A percentile compares a stretch with the other conserved stretches of the same genome.
phyloP scores from a whole-genome alignment of 2,797 vertebrate genomes.

The Falco cherrug region DNA sequence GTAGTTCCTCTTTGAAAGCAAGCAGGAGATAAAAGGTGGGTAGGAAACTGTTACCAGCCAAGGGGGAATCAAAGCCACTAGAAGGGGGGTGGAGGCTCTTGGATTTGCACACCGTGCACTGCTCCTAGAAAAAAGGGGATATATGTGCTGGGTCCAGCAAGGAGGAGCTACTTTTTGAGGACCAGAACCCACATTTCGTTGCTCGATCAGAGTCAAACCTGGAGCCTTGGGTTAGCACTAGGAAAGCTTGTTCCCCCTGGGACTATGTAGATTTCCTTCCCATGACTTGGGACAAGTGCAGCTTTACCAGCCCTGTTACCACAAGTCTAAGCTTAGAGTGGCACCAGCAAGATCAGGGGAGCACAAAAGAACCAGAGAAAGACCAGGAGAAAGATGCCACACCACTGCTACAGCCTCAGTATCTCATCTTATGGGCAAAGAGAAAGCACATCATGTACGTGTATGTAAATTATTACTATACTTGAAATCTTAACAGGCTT shows the following conservation, averaged over 20 bases:
- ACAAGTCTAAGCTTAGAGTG: not conserved
- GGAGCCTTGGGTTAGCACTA: not conserved
- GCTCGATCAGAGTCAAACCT: not conserved
- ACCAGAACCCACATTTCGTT: not conserved
- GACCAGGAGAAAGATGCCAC: not conserved
- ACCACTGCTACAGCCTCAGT: not conserved
- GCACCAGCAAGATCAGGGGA: not conserved
- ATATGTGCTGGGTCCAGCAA: rapidly evolving
- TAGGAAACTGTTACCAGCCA: not conserved
- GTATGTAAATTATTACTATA: not conserved
- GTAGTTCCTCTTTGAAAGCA: not conserved
- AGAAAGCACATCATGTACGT: not conserved
- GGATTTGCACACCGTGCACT: not conserved
- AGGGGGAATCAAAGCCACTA: not conserved
- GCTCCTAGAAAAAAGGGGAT: not conserved
- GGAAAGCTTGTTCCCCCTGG: not conserved
- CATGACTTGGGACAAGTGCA: too few species aligned
- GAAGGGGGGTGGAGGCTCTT: not conserved
- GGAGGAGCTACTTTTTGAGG: not conserved
- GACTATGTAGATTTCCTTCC: not conserved
- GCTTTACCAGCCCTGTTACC: not conserved
- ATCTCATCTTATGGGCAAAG: not conserved
- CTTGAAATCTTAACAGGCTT: not conserved
- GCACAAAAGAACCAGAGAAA: not conserved
- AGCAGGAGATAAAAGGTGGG: not conserved